These are phyloP conservation scores for Drosophila dunni DNA, from an alignment of 1,140 invertebrate genomes.

Conservation along the genomic window DNA sequence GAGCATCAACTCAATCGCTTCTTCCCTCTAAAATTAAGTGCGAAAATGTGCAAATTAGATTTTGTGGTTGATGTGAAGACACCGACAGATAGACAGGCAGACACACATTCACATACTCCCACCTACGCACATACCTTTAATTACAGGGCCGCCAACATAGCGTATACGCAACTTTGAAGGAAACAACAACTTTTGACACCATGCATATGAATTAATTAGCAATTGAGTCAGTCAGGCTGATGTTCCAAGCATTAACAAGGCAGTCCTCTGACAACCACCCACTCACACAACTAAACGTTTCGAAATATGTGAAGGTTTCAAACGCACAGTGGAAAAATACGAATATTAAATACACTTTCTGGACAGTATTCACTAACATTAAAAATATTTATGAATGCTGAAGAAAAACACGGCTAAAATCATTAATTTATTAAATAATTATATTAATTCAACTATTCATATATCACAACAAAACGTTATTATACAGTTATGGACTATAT, in stretches of 20 bases:
- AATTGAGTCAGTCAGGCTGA: slow-evolving; percentile 45
- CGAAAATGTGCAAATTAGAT: slow-evolving; percentile 72
- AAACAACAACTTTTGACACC: slow-evolving; percentile 57
- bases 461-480: too few species aligned
- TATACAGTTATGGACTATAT: too few species aligned
- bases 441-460: too few species aligned
- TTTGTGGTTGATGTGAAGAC: slow-evolving; percentile 43
- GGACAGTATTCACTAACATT: neutral
- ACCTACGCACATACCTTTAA: slow-evolving; percentile 45
- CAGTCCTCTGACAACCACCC: slow-evolving; percentile 9
- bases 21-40: slow-evolving; percentile 53
- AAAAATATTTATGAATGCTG: too few species aligned
- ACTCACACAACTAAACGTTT: neutral
- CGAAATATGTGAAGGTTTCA: neutral
- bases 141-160: slow-evolving; percentile 36
- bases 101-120: neutral
- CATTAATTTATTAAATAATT: too few species aligned
- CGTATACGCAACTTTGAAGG: slow-evolving; percentile 38
- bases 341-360: neutral
- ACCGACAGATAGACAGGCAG: slow-evolving; percentile 13
- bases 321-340: neutral
- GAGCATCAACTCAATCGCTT: slow-evolving; percentile 41
- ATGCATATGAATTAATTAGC: slow-evolving; percentile 67
- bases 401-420: too few species aligned
- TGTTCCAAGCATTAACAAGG: slow-evolving; percentile 23